Evolutionary conservation across 2,113 vertebrate species (phyloP).

Genomic region (Phyllostomus discolor): DNA sequence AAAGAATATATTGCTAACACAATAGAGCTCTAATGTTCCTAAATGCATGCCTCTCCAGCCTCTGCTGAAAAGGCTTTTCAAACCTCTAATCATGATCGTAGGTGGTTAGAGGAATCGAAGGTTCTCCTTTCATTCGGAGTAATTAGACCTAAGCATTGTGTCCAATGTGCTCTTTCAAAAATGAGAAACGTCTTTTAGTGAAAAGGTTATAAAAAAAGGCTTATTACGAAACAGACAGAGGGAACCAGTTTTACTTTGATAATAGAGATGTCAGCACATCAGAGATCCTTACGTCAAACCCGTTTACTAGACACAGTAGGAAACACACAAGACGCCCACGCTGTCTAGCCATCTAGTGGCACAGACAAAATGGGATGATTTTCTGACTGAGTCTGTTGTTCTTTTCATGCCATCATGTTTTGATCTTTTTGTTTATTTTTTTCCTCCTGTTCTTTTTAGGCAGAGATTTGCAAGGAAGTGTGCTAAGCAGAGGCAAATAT

Average conservation of each 20-base stretch:
- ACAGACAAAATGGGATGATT: background rate
- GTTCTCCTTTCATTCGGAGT: background rate
- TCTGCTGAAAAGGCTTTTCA: background rate
- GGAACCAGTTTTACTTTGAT: background rate
- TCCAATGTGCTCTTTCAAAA: background rate
- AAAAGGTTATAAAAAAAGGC: background rate
- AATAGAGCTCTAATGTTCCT: background rate
- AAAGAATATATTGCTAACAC: background rate
- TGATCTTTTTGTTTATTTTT: background rate
- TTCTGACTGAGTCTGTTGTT: background rate
- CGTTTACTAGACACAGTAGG: background rate
- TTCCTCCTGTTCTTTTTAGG: background rate
- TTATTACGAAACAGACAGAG: background rate
- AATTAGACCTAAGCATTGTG: background rate
- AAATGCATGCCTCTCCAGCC: background rate
- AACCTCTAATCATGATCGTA: background rate
- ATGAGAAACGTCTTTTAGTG: background rate
- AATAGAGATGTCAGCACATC: background rate
- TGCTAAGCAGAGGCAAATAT: background rate
- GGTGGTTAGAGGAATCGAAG: background rate
- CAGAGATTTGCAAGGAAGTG: background rate
- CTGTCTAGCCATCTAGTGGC: background rate
- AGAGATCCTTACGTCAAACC: background rate
- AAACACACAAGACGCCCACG: background rate
- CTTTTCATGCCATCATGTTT: background rate